These are phyloP conservation scores for Lasioglossum leucozonium DNA, from an alignment of 2,888 invertebrate genomes.

Conservation along the genomic window DNA sequence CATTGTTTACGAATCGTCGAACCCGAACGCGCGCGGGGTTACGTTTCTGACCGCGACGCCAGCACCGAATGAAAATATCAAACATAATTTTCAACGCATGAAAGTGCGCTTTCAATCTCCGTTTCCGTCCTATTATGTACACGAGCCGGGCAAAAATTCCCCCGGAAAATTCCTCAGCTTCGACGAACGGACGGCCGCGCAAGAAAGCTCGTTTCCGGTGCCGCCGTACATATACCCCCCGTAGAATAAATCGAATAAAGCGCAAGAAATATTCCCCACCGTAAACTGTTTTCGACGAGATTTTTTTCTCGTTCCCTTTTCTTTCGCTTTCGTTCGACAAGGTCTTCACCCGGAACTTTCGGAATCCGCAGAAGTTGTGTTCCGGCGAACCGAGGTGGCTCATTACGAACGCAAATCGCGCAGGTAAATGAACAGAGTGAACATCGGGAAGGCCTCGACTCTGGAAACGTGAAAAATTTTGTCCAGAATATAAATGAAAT, in stretches of 20 bases:
- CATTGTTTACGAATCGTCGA: neutral
- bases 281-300: slow-evolving; percentile 10
- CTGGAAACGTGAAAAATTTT: too few relatives aligned
- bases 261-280: neutral
- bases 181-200: neutral
- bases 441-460: too few relatives aligned
- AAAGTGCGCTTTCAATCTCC: neutral
- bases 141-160: neutral
- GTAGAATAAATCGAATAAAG: slow-evolving; percentile 8
- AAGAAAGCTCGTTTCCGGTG: neutral
- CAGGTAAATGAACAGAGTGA: too few relatives aligned
- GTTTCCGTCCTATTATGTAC: slow-evolving; percentile 8
- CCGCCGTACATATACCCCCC: neutral
- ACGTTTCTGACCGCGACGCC: neutral
- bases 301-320: neutral
- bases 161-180: slow-evolving; percentile 4
- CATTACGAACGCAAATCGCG: neutral
- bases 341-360: neutral
- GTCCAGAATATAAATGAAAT: too few relatives aligned
- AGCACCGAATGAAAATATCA: neutral
- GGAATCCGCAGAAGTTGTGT: neutral
- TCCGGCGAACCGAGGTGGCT: neutral
- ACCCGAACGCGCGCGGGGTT: neutral
- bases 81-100: slow-evolving; percentile 1
- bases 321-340: neutral